Base-by-base conservation (phyloP, 2,113 vertebrate species). In the Hylia prasina region DNA sequence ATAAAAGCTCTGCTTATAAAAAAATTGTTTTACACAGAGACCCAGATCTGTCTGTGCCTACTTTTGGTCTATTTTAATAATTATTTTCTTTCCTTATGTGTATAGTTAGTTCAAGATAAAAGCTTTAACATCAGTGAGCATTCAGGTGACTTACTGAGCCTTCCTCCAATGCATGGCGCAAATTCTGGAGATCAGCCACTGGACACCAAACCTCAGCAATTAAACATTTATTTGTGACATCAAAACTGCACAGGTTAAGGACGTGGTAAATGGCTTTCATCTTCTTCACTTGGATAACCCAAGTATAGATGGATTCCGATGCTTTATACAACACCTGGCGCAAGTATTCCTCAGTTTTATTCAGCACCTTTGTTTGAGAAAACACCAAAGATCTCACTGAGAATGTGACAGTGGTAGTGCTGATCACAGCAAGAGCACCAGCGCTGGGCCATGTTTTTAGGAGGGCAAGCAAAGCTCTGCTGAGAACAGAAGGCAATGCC, bases 211-310 rank as follows among this genome's bases (percentile, higher is more conserved):
- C 99, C 87, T 99, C 99, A 1, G 99, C 99, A 3, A 99, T 99
- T 65, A 99, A 98, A 97, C 99, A 99, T 97, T 99, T 99, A 97
- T 99, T 99, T 28, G 99, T 99, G 68, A 99, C 99, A 28, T 99
- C 99, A 11, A 99, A 99, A 96, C 99, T 99, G 96, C 99, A 99
- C 94, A 99, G 97, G 97, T 99, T 99, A 53, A 99, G 98, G 73
- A 99, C 98, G 25, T 99, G 99, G 94, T 99, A 99, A 89, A 99
- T 99, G 93, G 99, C 99, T 94, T 99, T 99, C 99, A 99, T 99
- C 97, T 99, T 99, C 97, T 99, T 99, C 93, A 99, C 99, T 80
- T 99, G 99, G 73, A 99, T 93, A 50, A 98, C 98, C 96, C 99
- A 99, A 3, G 97, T 98, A 75, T 98, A 99, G 78, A 99, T 97